Conservation (phyloP, 2,113 vertebrate genomes). For the Heteronetta atricapilla region DNA sequence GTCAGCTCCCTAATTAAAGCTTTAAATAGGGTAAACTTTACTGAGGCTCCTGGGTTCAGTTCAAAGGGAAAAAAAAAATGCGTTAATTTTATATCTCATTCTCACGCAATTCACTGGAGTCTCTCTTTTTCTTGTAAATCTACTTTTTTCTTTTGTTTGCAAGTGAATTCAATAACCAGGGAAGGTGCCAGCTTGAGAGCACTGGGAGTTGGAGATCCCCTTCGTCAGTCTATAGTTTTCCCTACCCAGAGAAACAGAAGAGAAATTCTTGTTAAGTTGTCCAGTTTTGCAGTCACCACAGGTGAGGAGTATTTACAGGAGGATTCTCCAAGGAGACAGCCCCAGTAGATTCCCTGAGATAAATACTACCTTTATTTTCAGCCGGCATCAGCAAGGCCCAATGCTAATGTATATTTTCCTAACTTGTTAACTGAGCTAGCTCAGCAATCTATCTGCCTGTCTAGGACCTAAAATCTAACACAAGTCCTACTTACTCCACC, state of each 20-base stretch:
- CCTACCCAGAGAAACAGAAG: neutral
- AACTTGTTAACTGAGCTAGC: neutral
- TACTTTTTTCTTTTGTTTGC: constrained; percentile 63
- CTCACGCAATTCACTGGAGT: constrained; percentile 47
- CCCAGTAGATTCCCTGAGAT: neutral
- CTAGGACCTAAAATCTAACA: neutral
- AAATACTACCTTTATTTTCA: constrained; percentile 19
- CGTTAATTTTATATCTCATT: constrained; percentile 58
- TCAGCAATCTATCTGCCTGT: constrained; percentile 23
- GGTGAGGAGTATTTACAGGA: constrained; percentile 3
- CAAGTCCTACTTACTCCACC: neutral
- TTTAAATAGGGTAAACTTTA: constrained; percentile 71
- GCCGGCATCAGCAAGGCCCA: constrained; percentile 33
- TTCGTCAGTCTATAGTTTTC: neutral
- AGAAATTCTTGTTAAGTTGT: constrained; percentile 22
- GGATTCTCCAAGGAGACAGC: constrained; percentile 22
- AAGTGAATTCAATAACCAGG: constrained; percentile 37
- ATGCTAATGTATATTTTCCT: neutral
- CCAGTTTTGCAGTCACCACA: neutral
- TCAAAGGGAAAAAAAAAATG: constrained; percentile 44
- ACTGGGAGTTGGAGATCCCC: constrained; percentile 17
- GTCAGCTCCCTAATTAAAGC: constrained; percentile 70
- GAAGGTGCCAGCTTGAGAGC: constrained; percentile 19
- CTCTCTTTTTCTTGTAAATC: constrained; percentile 49
- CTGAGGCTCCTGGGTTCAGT: constrained; percentile 59